Percentiles rank a stretch among this genome's conserved stretches.
Evolutionary conservation across 1,140 invertebrate genomes (phyloP).

Genomic region (Magallana angulata): DNA sequence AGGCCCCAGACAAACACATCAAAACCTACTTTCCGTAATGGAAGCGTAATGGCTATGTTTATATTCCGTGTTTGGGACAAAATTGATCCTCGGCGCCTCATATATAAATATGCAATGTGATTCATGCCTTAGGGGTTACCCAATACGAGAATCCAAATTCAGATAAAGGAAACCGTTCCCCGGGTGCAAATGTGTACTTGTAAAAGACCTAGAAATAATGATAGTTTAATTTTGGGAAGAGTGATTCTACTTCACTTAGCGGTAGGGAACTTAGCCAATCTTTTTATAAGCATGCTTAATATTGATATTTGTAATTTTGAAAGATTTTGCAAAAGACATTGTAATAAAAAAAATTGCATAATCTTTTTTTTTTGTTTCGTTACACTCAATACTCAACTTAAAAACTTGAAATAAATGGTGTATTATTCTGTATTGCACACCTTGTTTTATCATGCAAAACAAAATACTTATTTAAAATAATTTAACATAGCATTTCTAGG

Average conservation of each 20-base stretch:
- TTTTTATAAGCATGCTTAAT: background rate
- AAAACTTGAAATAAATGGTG: too few species aligned
- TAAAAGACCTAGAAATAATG: background rate
- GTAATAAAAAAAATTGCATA: too few species aligned
- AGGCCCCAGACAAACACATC: conserved; percentile 10
- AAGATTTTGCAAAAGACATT: too few species aligned
- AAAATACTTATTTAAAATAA: too few species aligned
- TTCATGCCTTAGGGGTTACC: background rate
- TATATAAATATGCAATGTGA: conserved; percentile 39
- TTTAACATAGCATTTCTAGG: too few species aligned
- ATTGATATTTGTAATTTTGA: too few species aligned
- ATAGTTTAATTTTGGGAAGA: background rate
- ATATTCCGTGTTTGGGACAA: conserved; percentile 19
- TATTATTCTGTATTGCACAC: too few species aligned
- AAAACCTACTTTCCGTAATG: conserved; percentile 38
- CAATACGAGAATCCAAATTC: background rate
- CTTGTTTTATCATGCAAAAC: too few species aligned
- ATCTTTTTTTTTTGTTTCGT: too few species aligned
- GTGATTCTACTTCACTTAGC: background rate
- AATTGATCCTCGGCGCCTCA: conserved; percentile 41
- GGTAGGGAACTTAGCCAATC: background rate
- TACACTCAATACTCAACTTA: too few species aligned
- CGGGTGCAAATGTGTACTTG: background rate
- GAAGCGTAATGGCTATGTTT: conserved; percentile 36
- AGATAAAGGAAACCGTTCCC: background rate